phyloP scores from a whole-genome alignment of 1,140 invertebrate genomes.

The Sitophilus oryzae region DNA sequence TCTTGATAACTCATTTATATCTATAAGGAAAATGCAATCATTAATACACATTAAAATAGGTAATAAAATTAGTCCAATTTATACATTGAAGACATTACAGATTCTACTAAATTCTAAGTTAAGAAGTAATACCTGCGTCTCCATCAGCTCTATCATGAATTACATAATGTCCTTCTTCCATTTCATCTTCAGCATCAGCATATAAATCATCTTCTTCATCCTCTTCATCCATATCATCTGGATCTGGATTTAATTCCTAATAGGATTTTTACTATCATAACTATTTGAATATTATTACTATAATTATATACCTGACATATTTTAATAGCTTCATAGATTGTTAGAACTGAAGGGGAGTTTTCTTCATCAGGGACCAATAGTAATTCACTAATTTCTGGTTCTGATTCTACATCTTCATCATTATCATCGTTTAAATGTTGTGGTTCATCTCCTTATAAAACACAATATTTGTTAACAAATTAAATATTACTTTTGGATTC shows the following conservation, averaged over 20 bases:
- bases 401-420: conserved; percentile 48
- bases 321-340: conserved; percentile 64
- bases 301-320: conserved; percentile 54
- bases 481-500: neutral
- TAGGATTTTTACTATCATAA: neutral
- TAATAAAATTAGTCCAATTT: neutral
- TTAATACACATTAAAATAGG: neutral
- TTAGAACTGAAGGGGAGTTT: conserved; percentile 53
- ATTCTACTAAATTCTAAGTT: no score
- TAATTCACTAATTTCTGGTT: conserved; percentile 55
- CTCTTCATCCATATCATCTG: conserved; percentile 36
- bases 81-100: conserved; percentile 2
- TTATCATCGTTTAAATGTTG: conserved; percentile 47
- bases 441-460: conserved; percentile 22
- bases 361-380: conserved; percentile 57
- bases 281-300: neutral
- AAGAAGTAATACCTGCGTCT: conserved; percentile 38
- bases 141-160: conserved; percentile 28
- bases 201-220: conserved; percentile 38
- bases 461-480: neutral
- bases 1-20: conserved; percentile 31
- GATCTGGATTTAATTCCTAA: conserved; percentile 42
- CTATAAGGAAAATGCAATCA: conserved; percentile 24
- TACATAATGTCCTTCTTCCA: conserved; percentile 31
- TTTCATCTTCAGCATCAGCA: conserved; percentile 37